Base-by-base conservation (phyloP, 2,113 vertebrate species). In the Taxidea taxus region DNA sequence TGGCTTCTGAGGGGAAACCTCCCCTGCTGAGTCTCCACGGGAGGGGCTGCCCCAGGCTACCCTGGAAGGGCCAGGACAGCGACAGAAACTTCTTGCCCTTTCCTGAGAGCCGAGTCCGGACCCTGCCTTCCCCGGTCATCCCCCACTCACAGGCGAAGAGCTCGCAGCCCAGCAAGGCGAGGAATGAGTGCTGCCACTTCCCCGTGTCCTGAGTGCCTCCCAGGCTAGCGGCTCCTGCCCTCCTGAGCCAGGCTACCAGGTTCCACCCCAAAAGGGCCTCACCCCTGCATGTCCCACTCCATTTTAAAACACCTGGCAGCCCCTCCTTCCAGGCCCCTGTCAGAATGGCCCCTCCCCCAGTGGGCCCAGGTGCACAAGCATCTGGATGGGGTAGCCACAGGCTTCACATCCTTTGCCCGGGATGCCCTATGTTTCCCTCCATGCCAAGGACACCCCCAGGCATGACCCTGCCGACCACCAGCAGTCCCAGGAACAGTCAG, bases 341-440 rank as follows among this genome's bases (percentile, higher is more conserved):
- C 39, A 7, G 70, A 23, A 15, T 1, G 54, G 72, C 6, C 47
- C 25, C n/a, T 77, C 62, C 34, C 87, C 39, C 2, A 34, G 34
- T 9, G 37, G n/a, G 49, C 31, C 39, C 11, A 15, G 11, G 23
- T 1, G 42, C 49, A n/a, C 6, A 34, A 31, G 49, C 81, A 47
- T 42, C 54, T n/a, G 39, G 4, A 2, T 10, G 8, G 75, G 47
- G 20, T 29, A 15, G 54, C 47, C 8, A 0, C 6, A 15, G 21
- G 27, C 21, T 47, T 47, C 0, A 0, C 3, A 2, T 42, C 49
- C 56, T 44, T 1, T 14, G 31, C 34, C 64, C 21, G 9, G 37
- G 44, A 11, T 6, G 56, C 47, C 74, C n/a, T 25, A 1, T 1
- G 12, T 6, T 37, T 77, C 27, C 49, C 56, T 54, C 4, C 25